phyloP scores from a whole-genome alignment of 2,797 vertebrate species.

The Euphonia xanthogaster region DNA sequence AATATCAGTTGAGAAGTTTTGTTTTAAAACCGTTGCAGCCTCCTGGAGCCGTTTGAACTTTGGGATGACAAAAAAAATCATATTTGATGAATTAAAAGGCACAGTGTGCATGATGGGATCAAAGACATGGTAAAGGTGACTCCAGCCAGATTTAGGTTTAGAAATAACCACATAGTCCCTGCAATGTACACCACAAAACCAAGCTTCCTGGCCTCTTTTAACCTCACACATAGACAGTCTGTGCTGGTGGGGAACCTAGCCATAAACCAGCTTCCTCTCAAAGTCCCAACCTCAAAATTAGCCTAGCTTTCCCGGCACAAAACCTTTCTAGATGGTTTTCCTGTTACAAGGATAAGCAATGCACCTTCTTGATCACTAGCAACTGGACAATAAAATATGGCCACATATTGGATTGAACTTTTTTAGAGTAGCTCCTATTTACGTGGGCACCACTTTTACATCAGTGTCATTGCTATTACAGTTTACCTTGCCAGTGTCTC shows the following conservation, averaged over 20 bases:
- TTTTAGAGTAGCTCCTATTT: neutral
- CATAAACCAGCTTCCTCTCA: neutral
- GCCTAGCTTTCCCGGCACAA: neutral
- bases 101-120: neutral
- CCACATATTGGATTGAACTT: neutral
- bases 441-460: too few relatives aligned
- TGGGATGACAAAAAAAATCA: neutral
- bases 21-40: neutral
- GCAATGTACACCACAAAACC: neutral
- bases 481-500: too few relatives aligned
- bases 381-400: neutral
- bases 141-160: neutral
- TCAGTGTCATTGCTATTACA: too few relatives aligned
- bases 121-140: neutral
- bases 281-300: neutral
- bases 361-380: neutral
- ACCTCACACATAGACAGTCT: neutral
- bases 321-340: neutral
- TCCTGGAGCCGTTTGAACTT: neutral
- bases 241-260: neutral
- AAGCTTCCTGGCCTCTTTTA: neutral
- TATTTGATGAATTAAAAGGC: neutral
- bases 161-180: neutral
- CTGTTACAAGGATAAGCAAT: neutral
- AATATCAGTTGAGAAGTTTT: neutral